Base-by-base conservation (phyloP, 2,797 vertebrate genomes). In the Hyperoplus lanceolatus region DNA sequence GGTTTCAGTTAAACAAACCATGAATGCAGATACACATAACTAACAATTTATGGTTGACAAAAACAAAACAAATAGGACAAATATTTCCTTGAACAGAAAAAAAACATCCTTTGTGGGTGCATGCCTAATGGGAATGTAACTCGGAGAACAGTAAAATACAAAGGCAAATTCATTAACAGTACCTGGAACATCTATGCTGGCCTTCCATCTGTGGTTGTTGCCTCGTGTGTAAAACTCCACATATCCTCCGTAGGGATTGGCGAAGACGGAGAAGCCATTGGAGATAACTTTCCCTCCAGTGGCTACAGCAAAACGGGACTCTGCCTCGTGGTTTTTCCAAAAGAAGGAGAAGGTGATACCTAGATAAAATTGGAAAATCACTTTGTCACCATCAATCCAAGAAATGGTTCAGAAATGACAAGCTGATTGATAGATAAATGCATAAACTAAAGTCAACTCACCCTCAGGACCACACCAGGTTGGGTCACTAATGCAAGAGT, bases 311-410 rank as follows among this genome's bases (percentile, higher is more conserved):
- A 95, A 96, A 63, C 94, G 92, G 0, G 96, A 94, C 12, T 93
- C 90, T 6, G 81, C 70, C 63, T 96, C 95, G 0, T 96, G 94
- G 57, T 96, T 97, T 93, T 98, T 99, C 98, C 98, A 99, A 94
- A 99, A 99, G 82, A 99, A 99, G 5, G 98, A 99, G 83, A 99
- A 98, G 0, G 98, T 97, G 49, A 99, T 97, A 21, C 98, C 98
- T 99, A 74, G 38, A 70, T 29, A 77, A 77, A 5, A 4, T 79
- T 18, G 51, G 18, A 29, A 61, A 61, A 50, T 16, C 2, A 63
- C 4, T 29, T 1, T 56, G 2, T 8, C 63, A 8, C 8, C 42
- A 58, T 39, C 16, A 41, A 45, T 15, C 10, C 9, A 18, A 57
- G 39, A 69, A 29, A 64, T 43, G 45, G 8, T 18, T 8, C 3